Evolutionary conservation across 2,888 invertebrate species (phyloP).

Genomic region (Ectemnius cavifrons): DNA sequence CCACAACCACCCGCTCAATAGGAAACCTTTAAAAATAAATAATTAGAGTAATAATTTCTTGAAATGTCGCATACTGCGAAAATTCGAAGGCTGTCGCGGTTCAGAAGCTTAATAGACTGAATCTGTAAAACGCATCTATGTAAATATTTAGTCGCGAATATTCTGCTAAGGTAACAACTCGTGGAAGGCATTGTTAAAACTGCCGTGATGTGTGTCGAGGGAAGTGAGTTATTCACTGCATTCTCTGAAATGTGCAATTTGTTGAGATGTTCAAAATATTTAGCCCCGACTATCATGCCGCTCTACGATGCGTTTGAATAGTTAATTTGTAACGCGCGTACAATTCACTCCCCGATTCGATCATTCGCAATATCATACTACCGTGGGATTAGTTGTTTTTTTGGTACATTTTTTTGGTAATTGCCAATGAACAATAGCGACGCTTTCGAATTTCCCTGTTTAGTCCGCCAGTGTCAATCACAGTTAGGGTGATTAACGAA

Average conservation of each 20-base stretch:
- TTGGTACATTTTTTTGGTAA: constrained; percentile 12
- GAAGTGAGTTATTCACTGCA: constrained; percentile 49
- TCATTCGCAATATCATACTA: constrained; percentile 32
- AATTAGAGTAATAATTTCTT: constrained; percentile 46
- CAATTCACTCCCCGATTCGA: constrained; percentile 48
- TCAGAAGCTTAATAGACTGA: constrained; percentile 69
- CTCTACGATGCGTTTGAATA: constrained; percentile 57
- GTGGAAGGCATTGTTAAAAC: constrained; percentile 33
- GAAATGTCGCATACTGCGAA: constrained; percentile 51
- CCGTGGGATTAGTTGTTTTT: neutral
- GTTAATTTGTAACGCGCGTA: constrained; percentile 36
- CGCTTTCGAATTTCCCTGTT: too few species aligned
- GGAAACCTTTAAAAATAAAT: constrained; percentile 41
- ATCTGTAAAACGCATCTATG: constrained; percentile 68
- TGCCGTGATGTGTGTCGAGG: constrained; percentile 33
- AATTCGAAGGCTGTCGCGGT: constrained; percentile 57
- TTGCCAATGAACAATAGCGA: neutral
- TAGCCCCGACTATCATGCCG: constrained; percentile 55
- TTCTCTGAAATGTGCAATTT: constrained; percentile 68
- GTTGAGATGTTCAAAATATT: constrained; percentile 64
- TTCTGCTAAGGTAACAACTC: constrained; percentile 57
- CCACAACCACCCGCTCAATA: constrained; percentile 76
- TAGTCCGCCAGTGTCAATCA: too few species aligned
- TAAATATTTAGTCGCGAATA: constrained; percentile 68
- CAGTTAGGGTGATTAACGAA: too few species aligned